Base-by-base conservation (phyloP, 2,888 invertebrate genomes). In the Harmothoe impar region DNA sequence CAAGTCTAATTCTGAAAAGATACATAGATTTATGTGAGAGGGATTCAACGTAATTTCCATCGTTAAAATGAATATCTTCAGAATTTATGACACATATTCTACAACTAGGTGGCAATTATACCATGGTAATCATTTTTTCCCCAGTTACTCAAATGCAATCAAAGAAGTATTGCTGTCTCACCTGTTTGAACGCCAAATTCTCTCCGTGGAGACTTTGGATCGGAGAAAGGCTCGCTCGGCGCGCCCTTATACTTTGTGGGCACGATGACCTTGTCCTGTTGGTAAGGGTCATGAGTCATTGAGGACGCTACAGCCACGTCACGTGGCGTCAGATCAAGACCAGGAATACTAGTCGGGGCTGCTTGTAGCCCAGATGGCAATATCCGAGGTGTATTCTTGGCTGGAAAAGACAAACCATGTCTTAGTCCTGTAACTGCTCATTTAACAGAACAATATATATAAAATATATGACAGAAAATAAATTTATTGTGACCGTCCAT, bases 181-280 rank as follows among this genome's bases (percentile, higher is more conserved):
- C 90, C 90, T 90, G 90, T 90, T 43, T 90, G 90, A 0, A 90
- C 90, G 10, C 90, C 90, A 33, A 90, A 90, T 52, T 90, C 90
- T 33, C 77, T 25, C 25, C 77, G 31, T 23, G 90, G 90, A n/a
- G 89, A 78, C 17, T 31, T 15, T 17, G 89, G 77, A 31, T 89
- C 89, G 0, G 52, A 31, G 78, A 15, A 43, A 23, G 78, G 89
- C 54, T 31, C 5, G 3, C 51, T 51, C 7, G 81, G 72, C 5
- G 51, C 72, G 0, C 20, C 54, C 81, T 95, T 91, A 90, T 92
- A 97, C 92, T 96, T 96, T 93, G 97, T 97, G 0, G 97, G 97
- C 0, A 97, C 97, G 90, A 97, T 95, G 17, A 97, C 94, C 85
- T 97, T 94, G 91, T 95, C 94, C 89, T 94, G 94, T 78, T 92